Evolutionary conservation across 2,888 invertebrate genomes (phyloP).

Genomic region (Iphiclides podalirius): DNA sequence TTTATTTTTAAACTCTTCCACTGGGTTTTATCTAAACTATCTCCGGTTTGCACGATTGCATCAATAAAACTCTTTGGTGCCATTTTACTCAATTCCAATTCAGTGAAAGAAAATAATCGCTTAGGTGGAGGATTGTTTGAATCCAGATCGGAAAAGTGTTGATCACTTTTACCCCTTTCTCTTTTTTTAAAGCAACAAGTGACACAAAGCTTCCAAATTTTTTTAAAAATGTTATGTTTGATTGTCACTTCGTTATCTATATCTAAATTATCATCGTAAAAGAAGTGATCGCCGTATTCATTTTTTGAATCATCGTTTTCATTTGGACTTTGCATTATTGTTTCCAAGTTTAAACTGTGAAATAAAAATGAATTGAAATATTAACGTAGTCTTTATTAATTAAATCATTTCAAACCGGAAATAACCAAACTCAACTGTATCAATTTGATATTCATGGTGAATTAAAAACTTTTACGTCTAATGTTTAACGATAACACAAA

Average conservation of each 20-base stretch:
- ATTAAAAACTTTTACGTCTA: no score
- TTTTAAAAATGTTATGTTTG: constrained; percentile 22
- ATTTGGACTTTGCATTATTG: constrained; percentile 63
- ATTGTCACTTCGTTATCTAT: constrained; percentile 16
- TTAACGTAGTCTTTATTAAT: not conserved
- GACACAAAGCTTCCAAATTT: constrained; percentile 24
- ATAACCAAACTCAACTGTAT: no score
- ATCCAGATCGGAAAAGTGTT: no score
- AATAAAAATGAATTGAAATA: no score
- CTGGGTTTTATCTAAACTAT: constrained; percentile 47
- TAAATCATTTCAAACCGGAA: not conserved
- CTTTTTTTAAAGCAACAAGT: no score
- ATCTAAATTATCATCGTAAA: constrained; percentile 35
- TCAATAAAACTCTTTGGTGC: constrained; percentile 31
- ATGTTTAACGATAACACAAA: no score
- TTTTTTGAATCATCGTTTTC: constrained; percentile 39
- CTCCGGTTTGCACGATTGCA: constrained; percentile 55
- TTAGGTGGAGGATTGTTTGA: constrained; percentile 9
- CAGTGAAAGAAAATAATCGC: constrained; percentile 47
- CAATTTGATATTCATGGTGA: no score
- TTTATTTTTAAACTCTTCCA: constrained; percentile 18
- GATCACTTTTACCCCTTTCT: no score
- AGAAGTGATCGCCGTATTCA: constrained; percentile 33
- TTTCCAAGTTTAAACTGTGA: constrained; percentile 58
- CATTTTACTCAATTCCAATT: constrained; percentile 51